Base-by-base conservation (phyloP, 2,797 vertebrate genomes). In the Podarcis siculus region DNA sequence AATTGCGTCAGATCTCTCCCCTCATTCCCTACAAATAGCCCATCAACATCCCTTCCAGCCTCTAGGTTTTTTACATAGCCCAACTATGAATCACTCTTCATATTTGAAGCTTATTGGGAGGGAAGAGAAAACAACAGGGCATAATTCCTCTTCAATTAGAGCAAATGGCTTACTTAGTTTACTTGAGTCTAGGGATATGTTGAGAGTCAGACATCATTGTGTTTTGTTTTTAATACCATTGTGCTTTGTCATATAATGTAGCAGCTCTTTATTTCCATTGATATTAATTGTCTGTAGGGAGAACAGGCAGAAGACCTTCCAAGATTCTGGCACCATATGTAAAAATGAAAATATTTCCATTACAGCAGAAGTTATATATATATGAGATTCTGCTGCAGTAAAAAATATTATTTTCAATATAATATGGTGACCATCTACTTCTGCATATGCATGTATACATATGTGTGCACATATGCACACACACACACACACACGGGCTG, bases 271-370 rank as follows among this genome's bases (percentile, higher is more conserved):
- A 88, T 87, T 95, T 85, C 64, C 73, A 89, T 87, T 69, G n/a
- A 87, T 95, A 79, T 89, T 95, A 94, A 77, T 67, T 90, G 81
- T 93, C 90, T 94, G 6, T 37, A 91, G 89, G 30, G 67, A 92
- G 89, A 90, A 27, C 94, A 76, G 76, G 93, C 66, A 79, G 12
- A 95, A 93, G 89, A 88, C 82, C 30, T 94, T 93, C 78, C 61
- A 80, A 55, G 82, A 94, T 73, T 81, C 89, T 39, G 89, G 64
- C 93, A 23, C 85, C 89, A 91, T 77, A 32, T 86, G 95, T 94
- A 85, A 89, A 93, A 94, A 91, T 83, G 69, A 86, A 42, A 8
- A 27, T 42, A 8, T 42, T 89, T 94, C 7, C 94, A 96, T 95
- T 92, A 2, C 61, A 19, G 58, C 58, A 23, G 61, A 64, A 2